Conservation (phyloP, 2,888 invertebrate genomes). For the Megastigmus dorsalis region DNA sequence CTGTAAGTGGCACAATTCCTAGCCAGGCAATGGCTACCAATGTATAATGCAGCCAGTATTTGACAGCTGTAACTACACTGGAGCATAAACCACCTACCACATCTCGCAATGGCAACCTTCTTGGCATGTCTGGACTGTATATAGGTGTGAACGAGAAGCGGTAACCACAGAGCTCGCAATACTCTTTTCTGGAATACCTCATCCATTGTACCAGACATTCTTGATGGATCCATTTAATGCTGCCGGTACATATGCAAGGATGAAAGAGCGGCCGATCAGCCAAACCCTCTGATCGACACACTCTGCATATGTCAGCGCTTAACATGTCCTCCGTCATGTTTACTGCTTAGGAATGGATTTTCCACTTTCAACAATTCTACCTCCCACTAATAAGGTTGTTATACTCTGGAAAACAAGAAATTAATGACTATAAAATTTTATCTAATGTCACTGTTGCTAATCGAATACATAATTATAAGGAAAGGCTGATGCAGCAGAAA, state of each 20-base stretch:
- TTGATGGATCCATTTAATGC: constrained; percentile 99
- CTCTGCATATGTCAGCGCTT: constrained; percentile 95
- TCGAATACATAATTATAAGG: not conserved
- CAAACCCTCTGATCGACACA: constrained; percentile 95
- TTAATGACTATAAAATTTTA: not conserved
- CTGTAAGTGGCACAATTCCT: constrained; percentile 95
- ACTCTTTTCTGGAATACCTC: constrained; percentile 98
- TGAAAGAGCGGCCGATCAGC: constrained; percentile 96
- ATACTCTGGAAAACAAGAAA: not conserved
- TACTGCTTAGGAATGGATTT: not conserved
- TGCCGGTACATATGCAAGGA: constrained; percentile 99
- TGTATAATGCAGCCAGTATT: constrained; percentile 98
- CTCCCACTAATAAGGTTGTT: not conserved
- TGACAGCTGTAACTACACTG: constrained; percentile 92
- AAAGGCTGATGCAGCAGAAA: not conserved
- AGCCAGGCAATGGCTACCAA: constrained; percentile 98
- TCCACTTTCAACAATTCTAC: constrained; percentile 30
- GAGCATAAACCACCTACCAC: constrained; percentile 92
- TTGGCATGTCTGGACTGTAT: constrained; percentile 99
- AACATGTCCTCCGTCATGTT: constrained; percentile 77
- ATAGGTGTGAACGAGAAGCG: constrained; percentile 99
- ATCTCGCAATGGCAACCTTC: constrained; percentile 93
- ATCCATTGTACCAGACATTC: constrained; percentile 99
- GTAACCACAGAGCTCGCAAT: constrained; percentile 98
- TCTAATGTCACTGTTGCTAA: not conserved